A percentile compares a stretch with the other conserved stretches of the same genome.
These are phyloP conservation scores for chimpanzee (Pan troglodytes) DNA, from an alignment of 2,113 vertebrate species.

Conservation along the genomic window NHGRI_mPanTro3-v2.1_pri NC_072421.2:10645001-10645500, in stretches of 20 bases:
- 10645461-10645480: conserved; percentile 43
- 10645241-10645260: conserved; percentile 17
- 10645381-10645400: not conserved
- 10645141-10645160: not conserved
- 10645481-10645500: not conserved
- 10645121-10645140: not conserved
- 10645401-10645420: not conserved
- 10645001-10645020: not conserved
- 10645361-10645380: not conserved
- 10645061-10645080: not conserved
- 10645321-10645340: not conserved
- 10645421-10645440: not conserved
- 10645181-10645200: not conserved
- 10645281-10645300: not conserved
- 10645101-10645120: too few species aligned
- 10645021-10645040: not conserved
- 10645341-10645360: conserved; percentile 17
- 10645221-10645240: not conserved
- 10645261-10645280: not conserved
- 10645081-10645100: not conserved
- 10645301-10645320: not conserved
- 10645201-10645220: conserved; percentile 31
- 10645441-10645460: not conserved
- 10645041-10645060: not conserved
- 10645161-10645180: not conserved